phyloP scores from a whole-genome alignment of 1,140 invertebrate species.

The Sweltsa coloradensis region DNA sequence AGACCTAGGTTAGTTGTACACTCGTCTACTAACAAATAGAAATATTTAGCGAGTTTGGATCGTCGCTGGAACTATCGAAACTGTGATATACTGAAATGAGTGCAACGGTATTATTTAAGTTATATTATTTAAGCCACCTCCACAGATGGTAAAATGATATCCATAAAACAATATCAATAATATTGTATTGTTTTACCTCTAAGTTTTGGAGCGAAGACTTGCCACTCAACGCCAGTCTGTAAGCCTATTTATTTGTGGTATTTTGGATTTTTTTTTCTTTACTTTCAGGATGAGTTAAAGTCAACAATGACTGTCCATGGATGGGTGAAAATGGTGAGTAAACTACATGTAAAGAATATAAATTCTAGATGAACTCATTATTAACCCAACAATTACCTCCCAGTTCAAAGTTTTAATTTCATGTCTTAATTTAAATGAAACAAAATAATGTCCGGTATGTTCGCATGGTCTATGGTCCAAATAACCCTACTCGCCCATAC shows the following conservation, averaged over 20 bases:
- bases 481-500: neutral
- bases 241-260: slow-evolving; percentile 1
- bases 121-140: no score
- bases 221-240: no score
- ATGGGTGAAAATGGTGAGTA: slow-evolving; percentile 42
- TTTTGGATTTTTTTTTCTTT: neutral
- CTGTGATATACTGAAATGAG: no score
- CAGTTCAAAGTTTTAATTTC: neutral
- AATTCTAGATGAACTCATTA: neutral
- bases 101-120: no score
- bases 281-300: slow-evolving; percentile 38
- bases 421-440: neutral
- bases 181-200: no score
- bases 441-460: neutral
- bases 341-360: neutral
- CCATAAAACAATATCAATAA: no score
- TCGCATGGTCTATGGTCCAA: neutral
- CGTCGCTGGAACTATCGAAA: no score
- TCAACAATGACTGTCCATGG: slow-evolving; percentile 39
- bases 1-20: no score
- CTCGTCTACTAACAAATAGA: no score
- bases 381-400: neutral
- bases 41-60: no score
- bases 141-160: no score
- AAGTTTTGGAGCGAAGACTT: no score